Evolutionary conservation across 23 tunicate genomes (phyloP), one percentile per base, ranked within the genome.

Genomic region (Phallusia fumigata): DNA sequence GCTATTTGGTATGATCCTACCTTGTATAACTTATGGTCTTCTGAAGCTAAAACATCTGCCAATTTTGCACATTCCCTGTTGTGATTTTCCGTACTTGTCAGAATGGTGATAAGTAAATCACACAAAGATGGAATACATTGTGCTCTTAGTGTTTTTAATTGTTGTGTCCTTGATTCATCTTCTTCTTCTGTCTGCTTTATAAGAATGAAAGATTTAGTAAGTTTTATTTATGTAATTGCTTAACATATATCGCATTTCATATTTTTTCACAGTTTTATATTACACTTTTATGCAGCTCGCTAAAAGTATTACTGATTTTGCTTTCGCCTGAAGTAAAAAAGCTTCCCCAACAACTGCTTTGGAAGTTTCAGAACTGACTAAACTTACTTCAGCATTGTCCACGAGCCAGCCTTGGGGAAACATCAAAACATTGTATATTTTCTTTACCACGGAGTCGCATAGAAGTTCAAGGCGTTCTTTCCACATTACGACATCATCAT

Each of bases 371-470:
- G n/a, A n/a, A n/a, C n/a, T n/a, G n/a, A n/a, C n/a, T n/a, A n/a
- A n/a, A n/a, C 75, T 81, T 65, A 86, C 89, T 35, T 90, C 86
- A 19, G 22, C 30, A 5, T 33, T 35, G 50, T 93, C 98, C 36
- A 79, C 77, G 0, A 93, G 47, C 98, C 98, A 93, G 33, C 98
- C 98, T 33, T 47, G 40, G 18, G 98, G 98, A 73, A 93, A 88
- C 35, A 88, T 73, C 47, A 93, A 47, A 40, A 93, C 98, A 33
- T 85, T 85, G 72, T 84, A 93, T 32, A 93, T 88, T 53, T 81
- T 85, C 45, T 81, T 82, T 15, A 50, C 33, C 0, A 82, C 85
- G 5, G 76, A 73, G 15, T 75, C 79, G 50, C 93, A 88, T 30
- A 88, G 33, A 11, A 31, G 34, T 33, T 81, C 76, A 18, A 91